These are phyloP conservation scores for Camponotus fellah DNA, from an alignment of 2,888 invertebrate genomes.

Conservation along the genomic window DNA sequence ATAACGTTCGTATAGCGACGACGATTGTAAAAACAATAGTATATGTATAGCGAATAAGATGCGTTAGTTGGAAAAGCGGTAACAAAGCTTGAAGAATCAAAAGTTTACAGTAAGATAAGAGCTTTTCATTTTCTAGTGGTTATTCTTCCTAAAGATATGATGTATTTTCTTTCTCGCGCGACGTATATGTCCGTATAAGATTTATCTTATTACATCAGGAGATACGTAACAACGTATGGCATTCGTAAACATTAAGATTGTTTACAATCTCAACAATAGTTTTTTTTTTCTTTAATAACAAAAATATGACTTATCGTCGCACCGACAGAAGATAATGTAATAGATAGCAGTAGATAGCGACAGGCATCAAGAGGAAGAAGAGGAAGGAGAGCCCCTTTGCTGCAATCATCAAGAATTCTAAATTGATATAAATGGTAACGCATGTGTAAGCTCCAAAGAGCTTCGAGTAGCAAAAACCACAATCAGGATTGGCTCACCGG, in stretches of 20 bases:
- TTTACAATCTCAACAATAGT: slow-evolving; percentile 1
- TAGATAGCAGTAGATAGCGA: slow-evolving; percentile 79
- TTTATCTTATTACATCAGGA: slow-evolving; percentile 11
- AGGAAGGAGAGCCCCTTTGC: slow-evolving; percentile 82
- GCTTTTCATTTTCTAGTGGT: slow-evolving; percentile 17
- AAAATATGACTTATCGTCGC: slow-evolving; percentile 80
- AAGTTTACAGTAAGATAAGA: slow-evolving; percentile 13
- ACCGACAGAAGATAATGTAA: slow-evolving; percentile 83
- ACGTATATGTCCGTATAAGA: neutral
- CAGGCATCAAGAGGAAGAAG: slow-evolving; percentile 85
- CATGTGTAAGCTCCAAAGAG: slow-evolving; percentile 17
- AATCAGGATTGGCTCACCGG: slow-evolving; percentile 81
- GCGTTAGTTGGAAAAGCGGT: slow-evolving; percentile 32
- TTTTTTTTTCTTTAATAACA: slow-evolving; percentile 77
- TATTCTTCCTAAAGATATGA: slow-evolving; percentile 14
- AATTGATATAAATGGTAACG: slow-evolving; percentile 67
- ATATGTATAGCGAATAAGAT: slow-evolving; percentile 20
- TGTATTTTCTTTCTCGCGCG: slow-evolving; percentile 19
- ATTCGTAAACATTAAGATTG: neutral
- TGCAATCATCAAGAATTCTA: slow-evolving; percentile 79
- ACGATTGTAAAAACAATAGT: slow-evolving; percentile 50
- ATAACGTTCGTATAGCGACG: slow-evolving; percentile 11
- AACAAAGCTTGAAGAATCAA: slow-evolving; percentile 21
- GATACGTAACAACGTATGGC: slow-evolving; percentile 15
- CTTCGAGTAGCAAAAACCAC: slow-evolving; percentile 3